phyloP scores from a whole-genome alignment of 2,113 vertebrate genomes.

The Colistium nudipinnis region DNA sequence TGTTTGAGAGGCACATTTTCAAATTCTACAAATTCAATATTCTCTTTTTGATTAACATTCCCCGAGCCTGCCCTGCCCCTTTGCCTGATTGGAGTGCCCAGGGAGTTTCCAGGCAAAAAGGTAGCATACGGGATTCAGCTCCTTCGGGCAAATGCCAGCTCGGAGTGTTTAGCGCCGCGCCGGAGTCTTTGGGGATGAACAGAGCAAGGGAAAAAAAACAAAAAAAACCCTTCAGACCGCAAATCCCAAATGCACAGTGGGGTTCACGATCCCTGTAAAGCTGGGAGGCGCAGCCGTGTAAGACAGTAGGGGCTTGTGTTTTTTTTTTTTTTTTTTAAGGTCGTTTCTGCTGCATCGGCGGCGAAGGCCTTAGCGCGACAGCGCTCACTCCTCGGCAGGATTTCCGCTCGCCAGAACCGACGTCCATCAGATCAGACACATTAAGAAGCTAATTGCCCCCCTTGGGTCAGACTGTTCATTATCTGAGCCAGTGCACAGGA shows the following conservation, averaged over 20 bases:
- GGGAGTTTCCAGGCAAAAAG: conserved; percentile 56
- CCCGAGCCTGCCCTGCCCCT: conserved; percentile 52
- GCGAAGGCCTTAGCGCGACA: conserved; percentile 10
- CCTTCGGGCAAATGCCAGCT: conserved; percentile 54
- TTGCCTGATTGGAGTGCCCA: conserved; percentile 55
- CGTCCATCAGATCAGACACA: conserved; percentile 71
- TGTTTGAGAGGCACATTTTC: conserved; percentile 72
- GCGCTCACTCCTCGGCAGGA: conserved; percentile 44
- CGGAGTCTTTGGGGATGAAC: conserved; percentile 44
- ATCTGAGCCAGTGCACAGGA: conserved; percentile 61
- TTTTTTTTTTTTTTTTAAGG: conserved; percentile 54
- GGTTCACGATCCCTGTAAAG: conserved; percentile 38
- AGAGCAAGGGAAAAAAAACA: conserved; percentile 23
- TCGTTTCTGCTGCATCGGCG: conserved; percentile 37
- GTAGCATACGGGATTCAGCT: conserved; percentile 27
- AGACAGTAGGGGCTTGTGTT: conserved; percentile 46
- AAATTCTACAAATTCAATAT: conserved; percentile 72
- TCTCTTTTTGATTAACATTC: conserved; percentile 68
- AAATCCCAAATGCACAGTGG: conserved; percentile 48
- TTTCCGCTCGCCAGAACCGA: conserved; percentile 48
- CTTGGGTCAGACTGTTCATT: conserved; percentile 65
- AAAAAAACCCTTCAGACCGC: conserved; percentile 46
- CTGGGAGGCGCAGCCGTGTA: conserved; percentile 27
- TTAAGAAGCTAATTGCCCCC: conserved; percentile 75
- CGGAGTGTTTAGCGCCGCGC: conserved; percentile 55